Evolutionary conservation across 2,888 invertebrate species (phyloP), one percentile per base, ranked within the genome.

Genomic region (Heliothis peltigera): DNA sequence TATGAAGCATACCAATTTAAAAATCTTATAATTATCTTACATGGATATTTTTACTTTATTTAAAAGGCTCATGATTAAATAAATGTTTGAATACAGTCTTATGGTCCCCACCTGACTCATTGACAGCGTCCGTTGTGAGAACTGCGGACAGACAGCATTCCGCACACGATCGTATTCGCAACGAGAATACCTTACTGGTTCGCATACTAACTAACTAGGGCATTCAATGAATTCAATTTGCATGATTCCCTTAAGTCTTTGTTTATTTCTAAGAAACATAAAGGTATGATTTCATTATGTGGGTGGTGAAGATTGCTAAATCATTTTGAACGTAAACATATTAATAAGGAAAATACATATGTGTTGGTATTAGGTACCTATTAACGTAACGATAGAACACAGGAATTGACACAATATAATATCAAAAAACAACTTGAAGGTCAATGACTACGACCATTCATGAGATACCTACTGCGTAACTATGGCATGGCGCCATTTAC

Each of bases 221-320:
- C 71, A 72, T 74, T 75, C 68, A 77, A 55, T 71, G 42, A 76
- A 70, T 79, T 62, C 17, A 46, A 68, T 80, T 74, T 75, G 58
- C 71, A 79, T 72, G 56, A 68, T 62, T 66, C 66, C 58, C 22
- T 22, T 58, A 61, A 60, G 54, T 75, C 75, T 77, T 81, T 71
- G 75, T 80, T 72, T 55, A 62, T 74, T 54, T 60, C 52, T 56
- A 47, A 70, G 64, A 67, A 73, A 77, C 62, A 62, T 57, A 60
- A 69, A 78, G 77, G 75, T 75, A 56, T 70, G 74, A 68, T 77
- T 63, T 71, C 18, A 18, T 25, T 60, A n/a, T n/a, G 73, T 77
- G 69, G 72, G 76, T 81, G 80, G 77, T 79, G 75, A 79, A 77
- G 77, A 77, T 63, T 75, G 76, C 66, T 74, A 60, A 64, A 70